A percentile compares a stretch with the other conserved stretches of the same genome.
These are phyloP conservation scores for Coptodon bakossiorum DNA, from an alignment of 2,113 vertebrate genomes.

Conservation along the genomic window DNA sequence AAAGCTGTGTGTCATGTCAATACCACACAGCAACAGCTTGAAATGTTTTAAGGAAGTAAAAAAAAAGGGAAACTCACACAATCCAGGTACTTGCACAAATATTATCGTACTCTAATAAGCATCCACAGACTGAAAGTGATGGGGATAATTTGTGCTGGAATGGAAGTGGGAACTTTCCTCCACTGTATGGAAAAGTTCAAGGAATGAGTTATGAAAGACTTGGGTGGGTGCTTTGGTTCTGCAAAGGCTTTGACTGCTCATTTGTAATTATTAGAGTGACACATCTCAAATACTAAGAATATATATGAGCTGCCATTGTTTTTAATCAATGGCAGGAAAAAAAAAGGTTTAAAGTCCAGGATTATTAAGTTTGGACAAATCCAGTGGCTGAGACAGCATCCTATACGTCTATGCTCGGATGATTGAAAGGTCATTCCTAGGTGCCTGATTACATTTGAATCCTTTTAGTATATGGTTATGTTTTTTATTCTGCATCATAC, in stretches of 20 bases:
- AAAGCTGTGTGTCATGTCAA: not conserved
- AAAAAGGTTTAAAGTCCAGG: not conserved
- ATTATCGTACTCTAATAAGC: not conserved
- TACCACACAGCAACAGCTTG: not conserved
- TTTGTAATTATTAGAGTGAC: not conserved
- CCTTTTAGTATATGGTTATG: not conserved
- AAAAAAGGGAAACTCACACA: not conserved
- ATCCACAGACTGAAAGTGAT: not conserved
- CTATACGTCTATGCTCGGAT: fast-evolving
- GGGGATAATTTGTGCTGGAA: not conserved
- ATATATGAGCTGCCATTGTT: not conserved
- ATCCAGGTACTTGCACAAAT: not conserved
- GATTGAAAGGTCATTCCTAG: not conserved
- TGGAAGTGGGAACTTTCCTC: not conserved
- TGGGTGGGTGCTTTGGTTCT: not conserved
- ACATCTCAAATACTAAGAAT: not conserved
- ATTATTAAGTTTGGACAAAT: not conserved
- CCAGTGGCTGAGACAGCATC: not conserved
- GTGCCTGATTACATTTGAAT: not conserved
- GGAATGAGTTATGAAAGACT: not conserved
- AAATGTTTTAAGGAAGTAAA: not conserved
- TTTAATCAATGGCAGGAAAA: not conserved
- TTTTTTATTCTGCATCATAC: not conserved
- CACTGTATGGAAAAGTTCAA: not conserved
- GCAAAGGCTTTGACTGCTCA: not conserved